Evolutionary conservation across 2,888 invertebrate species (phyloP).

Genomic region (Tinea pellionella): DNA sequence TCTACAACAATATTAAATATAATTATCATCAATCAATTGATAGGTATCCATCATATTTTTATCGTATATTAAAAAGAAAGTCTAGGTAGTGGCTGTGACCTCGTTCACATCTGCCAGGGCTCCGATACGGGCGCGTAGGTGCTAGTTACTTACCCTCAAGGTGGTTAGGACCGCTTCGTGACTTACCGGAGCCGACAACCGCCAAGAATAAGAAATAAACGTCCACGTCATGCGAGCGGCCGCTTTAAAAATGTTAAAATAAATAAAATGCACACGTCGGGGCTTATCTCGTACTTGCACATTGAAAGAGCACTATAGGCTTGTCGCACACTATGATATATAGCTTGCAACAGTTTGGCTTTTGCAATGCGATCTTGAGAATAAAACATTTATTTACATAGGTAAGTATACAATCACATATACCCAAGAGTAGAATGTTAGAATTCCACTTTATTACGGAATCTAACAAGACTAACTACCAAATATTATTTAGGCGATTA

Average conservation of each 20-base stretch:
- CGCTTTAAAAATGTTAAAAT: conserved; percentile 65
- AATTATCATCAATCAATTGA: background rate
- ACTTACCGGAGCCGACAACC: conserved; percentile 50
- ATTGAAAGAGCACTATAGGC: conserved; percentile 31
- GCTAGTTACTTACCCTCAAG: conserved; percentile 62
- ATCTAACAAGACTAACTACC: too few relatives aligned
- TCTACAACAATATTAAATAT: background rate
- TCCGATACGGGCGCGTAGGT: conserved; percentile 36
- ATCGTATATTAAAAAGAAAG: background rate
- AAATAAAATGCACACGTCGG: conserved; percentile 66
- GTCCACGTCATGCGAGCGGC: conserved; percentile 29
- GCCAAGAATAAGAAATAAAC: conserved; percentile 40
- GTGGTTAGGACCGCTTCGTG: conserved; percentile 57
- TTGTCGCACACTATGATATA: background rate
- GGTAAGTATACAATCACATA: conserved; percentile 2
- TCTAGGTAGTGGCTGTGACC: background rate
- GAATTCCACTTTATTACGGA: too few relatives aligned
- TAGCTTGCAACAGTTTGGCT: too few relatives aligned
- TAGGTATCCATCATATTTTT: background rate
- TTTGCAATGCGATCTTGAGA: background rate
- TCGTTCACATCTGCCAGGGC: conserved; percentile 14
- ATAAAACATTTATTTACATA: background rate
- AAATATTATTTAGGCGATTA: too few relatives aligned
- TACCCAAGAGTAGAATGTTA: background rate
- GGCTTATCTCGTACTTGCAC: conserved; percentile 53